Evolutionary conservation across 2,113 vertebrate species (phyloP).

Genomic region (Gymnocephalus cernua): DNA sequence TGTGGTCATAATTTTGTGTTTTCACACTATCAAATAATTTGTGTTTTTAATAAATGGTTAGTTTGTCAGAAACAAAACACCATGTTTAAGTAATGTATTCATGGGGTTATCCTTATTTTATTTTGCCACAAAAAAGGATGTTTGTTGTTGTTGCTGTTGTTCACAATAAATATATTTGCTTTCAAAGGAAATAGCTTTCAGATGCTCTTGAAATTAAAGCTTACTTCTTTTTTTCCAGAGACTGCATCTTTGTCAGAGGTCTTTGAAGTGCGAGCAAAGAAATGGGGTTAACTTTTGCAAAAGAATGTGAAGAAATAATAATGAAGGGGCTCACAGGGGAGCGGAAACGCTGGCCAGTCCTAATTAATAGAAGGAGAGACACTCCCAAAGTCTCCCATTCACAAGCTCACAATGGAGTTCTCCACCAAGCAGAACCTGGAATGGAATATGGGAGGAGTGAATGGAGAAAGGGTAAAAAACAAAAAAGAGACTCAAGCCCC

Average conservation of each 20-base stretch:
- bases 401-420: constrained; percentile 87
- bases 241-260: constrained; percentile 50
- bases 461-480: constrained; percentile 66
- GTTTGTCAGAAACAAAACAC: not conserved
- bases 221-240: not conserved
- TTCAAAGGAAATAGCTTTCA: not conserved
- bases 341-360: constrained; percentile 87
- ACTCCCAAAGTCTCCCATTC: constrained; percentile 89
- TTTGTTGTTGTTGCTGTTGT: not conserved
- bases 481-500: constrained; percentile 53
- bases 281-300: constrained; percentile 80
- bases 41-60: not conserved
- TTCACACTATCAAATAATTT: not conserved
- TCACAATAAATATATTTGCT: not conserved
- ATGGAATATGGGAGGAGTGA: constrained; percentile 85
- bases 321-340: constrained; percentile 85
- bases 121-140: not conserved
- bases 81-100: not conserved
- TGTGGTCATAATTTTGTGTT: not conserved
- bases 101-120: not conserved
- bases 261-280: constrained; percentile 80
- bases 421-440: constrained; percentile 89
- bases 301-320: constrained; percentile 84
- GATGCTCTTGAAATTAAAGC: constrained; percentile 14
- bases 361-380: constrained; percentile 90